Conservation (phyloP, 2,113 vertebrate genomes). For the Thalassarche chlororhynchos region DNA sequence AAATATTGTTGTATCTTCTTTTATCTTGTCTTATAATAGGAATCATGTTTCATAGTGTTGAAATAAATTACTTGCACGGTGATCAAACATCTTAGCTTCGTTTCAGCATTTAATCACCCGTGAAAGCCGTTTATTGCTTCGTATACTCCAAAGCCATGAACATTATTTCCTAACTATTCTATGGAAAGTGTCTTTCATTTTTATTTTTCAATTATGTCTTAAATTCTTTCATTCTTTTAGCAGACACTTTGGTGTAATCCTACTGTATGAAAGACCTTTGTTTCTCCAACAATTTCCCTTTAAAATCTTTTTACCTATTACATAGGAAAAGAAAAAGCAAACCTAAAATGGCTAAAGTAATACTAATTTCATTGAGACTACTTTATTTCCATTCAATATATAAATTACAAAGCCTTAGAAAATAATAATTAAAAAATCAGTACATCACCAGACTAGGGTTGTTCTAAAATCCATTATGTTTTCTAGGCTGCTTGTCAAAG, state of each 20-base stretch:
- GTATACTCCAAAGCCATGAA: slow-evolving; percentile 46
- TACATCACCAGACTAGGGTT: not conserved
- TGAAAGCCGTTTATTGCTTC: slow-evolving; percentile 63
- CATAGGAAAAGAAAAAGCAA: not conserved
- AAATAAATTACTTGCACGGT: slow-evolving; percentile 58
- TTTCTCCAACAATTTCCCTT: not conserved
- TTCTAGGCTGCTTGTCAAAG: not conserved
- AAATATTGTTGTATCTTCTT: slow-evolving; percentile 63
- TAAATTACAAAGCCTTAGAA: not conserved
- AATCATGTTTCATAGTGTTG: slow-evolving; percentile 56
- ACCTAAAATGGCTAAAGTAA: not conserved
- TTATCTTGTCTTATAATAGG: slow-evolving; percentile 63
- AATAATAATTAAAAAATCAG: not conserved
- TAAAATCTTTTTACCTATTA: not conserved
- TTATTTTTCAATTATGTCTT: slow-evolving; percentile 52
- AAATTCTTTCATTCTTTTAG: slow-evolving; percentile 2
- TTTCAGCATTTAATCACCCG: slow-evolving; percentile 61
- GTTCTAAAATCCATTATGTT: not conserved
- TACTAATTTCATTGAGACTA: not conserved
- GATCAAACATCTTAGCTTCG: slow-evolving; percentile 62
- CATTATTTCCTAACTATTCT: slow-evolving; percentile 46
- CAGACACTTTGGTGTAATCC: not conserved
- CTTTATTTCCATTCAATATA: not conserved
- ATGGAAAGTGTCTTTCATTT: slow-evolving; percentile 41
- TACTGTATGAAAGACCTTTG: not conserved